These are phyloP conservation scores for Malurus elegans DNA, from an alignment of 2,113 vertebrate genomes.

Conservation along the genomic window DNA sequence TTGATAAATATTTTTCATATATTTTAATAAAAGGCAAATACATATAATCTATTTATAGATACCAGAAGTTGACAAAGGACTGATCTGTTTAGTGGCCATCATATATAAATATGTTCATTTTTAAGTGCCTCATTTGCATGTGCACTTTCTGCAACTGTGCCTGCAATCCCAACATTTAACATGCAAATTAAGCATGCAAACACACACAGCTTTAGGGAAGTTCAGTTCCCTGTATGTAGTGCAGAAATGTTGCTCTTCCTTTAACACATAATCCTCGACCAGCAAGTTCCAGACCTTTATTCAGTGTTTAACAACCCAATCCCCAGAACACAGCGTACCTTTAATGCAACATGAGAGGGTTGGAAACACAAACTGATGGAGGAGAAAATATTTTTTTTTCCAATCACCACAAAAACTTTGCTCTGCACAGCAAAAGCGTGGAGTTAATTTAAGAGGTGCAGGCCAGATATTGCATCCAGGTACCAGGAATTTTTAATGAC, in stretches of 20 bases:
- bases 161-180: neutral
- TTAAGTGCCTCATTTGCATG: conserved; percentile 6
- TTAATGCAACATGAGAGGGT: neutral
- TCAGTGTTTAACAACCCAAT: neutral
- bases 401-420: conserved; percentile 8
- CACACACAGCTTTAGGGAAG: neutral
- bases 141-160: conserved; percentile 10
- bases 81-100: neutral
- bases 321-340: neutral
- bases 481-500: conserved; percentile 37
- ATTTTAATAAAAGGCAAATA: neutral
- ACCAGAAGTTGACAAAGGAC: neutral
- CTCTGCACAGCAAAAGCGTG: neutral
- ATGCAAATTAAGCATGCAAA: neutral
- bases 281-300: neutral
- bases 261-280: neutral
- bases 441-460: conserved; percentile 46
- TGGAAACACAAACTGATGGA: neutral
- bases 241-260: neutral
- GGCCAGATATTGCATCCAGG: conserved; percentile 21
- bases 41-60: neutral
- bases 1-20: neutral
- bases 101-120: neutral
- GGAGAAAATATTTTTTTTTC: conserved; percentile 20
- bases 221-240: neutral